These are phyloP conservation scores for Sinodicranocentrus sp. DNA, from an alignment of 2,888 invertebrate genomes.

Conservation along the genomic window DNA sequence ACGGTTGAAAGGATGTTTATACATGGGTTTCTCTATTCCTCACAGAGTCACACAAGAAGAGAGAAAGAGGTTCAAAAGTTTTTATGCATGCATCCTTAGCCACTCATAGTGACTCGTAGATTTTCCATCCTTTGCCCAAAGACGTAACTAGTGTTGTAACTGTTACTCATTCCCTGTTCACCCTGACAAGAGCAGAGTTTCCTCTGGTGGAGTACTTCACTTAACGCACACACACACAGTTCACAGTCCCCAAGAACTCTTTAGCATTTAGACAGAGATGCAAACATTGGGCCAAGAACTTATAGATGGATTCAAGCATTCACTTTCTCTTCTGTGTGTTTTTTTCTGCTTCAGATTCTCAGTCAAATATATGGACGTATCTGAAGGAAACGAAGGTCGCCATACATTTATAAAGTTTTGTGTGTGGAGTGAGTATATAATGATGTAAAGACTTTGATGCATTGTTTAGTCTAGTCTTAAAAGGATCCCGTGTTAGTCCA, in stretches of 20 bases:
- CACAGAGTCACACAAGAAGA: neutral
- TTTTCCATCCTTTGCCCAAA: conserved; percentile 36
- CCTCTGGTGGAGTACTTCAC: neutral
- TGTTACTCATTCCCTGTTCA: conserved; percentile 43
- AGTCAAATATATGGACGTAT: neutral
- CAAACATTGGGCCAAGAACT: neutral
- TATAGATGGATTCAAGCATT: conserved; percentile 4
- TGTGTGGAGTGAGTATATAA: conserved; percentile 22
- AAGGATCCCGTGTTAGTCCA: conserved; percentile 51
- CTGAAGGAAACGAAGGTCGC: conserved; percentile 9
- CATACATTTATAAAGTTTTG: conserved; percentile 1
- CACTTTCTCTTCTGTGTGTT: conserved; percentile 1
- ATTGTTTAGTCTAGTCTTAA: conserved; percentile 49
- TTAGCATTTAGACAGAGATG: conserved; percentile 4
- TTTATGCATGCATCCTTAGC: conserved; percentile 37
- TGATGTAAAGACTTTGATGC: conserved; percentile 58
- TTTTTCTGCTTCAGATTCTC: neutral
- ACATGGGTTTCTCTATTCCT: neutral
- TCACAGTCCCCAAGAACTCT: conserved; percentile 6
- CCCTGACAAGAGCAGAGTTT: conserved; percentile 35
- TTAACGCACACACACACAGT: neutral
- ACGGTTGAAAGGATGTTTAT: conserved; percentile 43
- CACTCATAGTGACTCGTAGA: conserved; percentile 3
- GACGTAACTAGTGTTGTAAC: conserved; percentile 24
- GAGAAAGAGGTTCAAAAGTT: conserved; percentile 22